A percentile compares a stretch with the other conserved stretches of the same genome.
Evolutionary conservation across 2,113 vertebrate genomes (phyloP).

Genomic region (Erpornis zantholeuca): DNA sequence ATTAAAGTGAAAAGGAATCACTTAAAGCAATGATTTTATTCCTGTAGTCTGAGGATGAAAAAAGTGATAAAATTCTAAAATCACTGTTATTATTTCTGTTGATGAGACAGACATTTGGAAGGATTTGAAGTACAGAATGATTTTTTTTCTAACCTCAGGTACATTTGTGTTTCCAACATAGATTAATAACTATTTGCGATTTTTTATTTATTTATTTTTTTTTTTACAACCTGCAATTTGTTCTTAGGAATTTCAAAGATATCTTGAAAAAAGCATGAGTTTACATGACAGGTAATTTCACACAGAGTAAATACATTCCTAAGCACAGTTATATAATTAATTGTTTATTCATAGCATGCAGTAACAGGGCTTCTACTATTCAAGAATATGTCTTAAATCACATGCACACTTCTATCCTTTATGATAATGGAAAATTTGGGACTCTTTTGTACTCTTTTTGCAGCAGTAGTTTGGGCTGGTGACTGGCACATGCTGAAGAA

Average conservation of each 20-base stretch:
- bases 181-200: background rate
- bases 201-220: background rate
- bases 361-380: background rate
- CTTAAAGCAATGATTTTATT: constrained; percentile 56
- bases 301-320: background rate
- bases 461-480: background rate
- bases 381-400: background rate
- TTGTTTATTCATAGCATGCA: background rate
- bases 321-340: background rate
- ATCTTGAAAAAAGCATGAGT: background rate
- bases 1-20: constrained; percentile 64
- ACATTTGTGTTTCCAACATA: background rate
- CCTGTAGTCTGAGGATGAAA: background rate
- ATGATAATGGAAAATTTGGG: background rate
- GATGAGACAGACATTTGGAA: constrained; percentile 11
- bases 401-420: background rate
- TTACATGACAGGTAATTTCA: background rate
- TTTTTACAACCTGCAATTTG: background rate
- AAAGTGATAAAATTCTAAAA: constrained; percentile 3
- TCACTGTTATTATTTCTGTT: constrained; percentile 27
- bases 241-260: background rate
- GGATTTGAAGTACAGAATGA: background rate
- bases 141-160: background rate
- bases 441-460: background rate
- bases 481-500: background rate